Conservation (phyloP, 2,113 vertebrate species). For the Actenoides lindsayi region DNA sequence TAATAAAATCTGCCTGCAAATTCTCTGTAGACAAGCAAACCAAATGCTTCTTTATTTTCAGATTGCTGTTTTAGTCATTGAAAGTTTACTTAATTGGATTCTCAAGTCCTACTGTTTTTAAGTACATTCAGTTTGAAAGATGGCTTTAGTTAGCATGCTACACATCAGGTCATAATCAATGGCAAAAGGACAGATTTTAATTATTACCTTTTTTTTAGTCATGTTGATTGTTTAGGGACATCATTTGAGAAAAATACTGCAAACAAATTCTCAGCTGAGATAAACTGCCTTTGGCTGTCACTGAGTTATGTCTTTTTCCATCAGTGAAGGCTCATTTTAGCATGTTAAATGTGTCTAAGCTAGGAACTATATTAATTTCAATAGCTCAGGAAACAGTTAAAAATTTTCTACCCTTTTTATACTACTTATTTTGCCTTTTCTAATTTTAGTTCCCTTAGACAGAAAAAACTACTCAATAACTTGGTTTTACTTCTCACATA, state of each 20-base stretch:
- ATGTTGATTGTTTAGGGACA: background rate
- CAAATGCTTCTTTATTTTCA: background rate
- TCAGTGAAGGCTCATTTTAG: background rate
- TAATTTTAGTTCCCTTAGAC: background rate
- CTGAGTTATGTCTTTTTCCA: background rate
- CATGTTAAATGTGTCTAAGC: background rate
- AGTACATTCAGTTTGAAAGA: background rate
- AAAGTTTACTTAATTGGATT: constrained; percentile 15
- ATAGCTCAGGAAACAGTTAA: background rate
- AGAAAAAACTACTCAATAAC: background rate
- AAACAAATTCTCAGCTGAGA: background rate
- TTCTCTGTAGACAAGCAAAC: constrained; percentile 6
- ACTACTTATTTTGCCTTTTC: background rate
- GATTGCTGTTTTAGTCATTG: background rate
- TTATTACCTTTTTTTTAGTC: background rate
- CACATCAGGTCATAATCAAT: background rate
- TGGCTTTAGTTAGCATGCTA: background rate
- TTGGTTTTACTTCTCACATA: background rate
- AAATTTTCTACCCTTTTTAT: background rate
- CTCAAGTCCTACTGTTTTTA: background rate
- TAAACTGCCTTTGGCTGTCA: background rate
- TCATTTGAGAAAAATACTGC: background rate
- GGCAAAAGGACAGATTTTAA: background rate
- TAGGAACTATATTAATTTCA: background rate
- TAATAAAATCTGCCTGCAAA: constrained; percentile 6